Conservation (phyloP, 2,113 vertebrate species). For the Festucalex cinctus region DNA sequence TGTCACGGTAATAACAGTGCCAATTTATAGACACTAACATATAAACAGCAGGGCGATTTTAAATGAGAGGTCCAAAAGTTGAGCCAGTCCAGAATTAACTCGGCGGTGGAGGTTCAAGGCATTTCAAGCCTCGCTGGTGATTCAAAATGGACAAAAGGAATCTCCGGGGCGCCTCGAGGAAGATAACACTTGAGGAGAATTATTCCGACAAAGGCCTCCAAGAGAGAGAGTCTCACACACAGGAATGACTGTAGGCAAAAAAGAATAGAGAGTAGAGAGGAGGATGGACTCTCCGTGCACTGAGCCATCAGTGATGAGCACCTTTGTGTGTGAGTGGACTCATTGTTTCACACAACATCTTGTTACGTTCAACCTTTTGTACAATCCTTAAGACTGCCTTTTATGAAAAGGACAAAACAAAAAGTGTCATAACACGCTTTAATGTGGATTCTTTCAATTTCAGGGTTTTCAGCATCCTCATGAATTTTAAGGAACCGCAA, state of each 20-base stretch:
- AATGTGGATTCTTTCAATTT: neutral
- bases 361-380: neutral
- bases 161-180: slow-evolving; percentile 39
- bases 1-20: slow-evolving; percentile 17
- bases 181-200: slow-evolving; percentile 65
- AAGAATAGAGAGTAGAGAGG: slow-evolving; percentile 1
- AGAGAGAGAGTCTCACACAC: slow-evolving; percentile 42
- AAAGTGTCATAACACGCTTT: neutral
- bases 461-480: neutral
- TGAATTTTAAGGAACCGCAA: too few species aligned
- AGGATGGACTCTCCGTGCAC: slow-evolving; percentile 4
- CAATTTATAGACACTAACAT: slow-evolving; percentile 14
- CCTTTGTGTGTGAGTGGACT: neutral
- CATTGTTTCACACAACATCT: neutral
- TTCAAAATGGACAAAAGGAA: slow-evolving; percentile 41
- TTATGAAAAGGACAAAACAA: neutral
- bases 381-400: neutral
- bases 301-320: neutral
- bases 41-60: slow-evolving; percentile 25
- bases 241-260: slow-evolving; percentile 49
- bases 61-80: slow-evolving; percentile 57
- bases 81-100: slow-evolving; percentile 43
- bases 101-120: slow-evolving; percentile 40
- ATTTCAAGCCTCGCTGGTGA: slow-evolving; percentile 41
- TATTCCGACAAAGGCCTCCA: slow-evolving; percentile 58